Conservation (phyloP, 1,140 invertebrate genomes). For the Lepidotrigona ventralis region DNA sequence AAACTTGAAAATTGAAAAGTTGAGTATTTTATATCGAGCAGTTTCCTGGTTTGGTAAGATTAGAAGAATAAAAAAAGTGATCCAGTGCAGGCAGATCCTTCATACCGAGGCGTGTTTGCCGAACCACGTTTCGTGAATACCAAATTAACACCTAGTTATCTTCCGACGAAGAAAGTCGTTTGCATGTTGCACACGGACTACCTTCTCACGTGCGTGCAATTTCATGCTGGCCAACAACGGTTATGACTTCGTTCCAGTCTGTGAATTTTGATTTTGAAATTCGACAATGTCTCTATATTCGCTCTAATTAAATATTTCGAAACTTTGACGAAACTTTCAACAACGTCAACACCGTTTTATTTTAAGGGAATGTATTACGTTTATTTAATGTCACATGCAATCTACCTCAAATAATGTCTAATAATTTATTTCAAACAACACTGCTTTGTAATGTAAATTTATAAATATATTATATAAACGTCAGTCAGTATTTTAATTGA, state of each 20-base stretch:
- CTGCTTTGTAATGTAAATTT: too few relatives aligned
- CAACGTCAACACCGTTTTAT: neutral
- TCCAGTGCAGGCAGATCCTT: constrained; percentile 33
- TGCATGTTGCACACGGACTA: constrained; percentile 46
- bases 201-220: constrained; percentile 41
- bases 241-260: constrained; percentile 22
- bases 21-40: too few relatives aligned
- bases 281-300: neutral
- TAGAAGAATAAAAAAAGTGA: constrained; percentile 29
- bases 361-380: too few relatives aligned
- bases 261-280: neutral
- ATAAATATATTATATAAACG: too few relatives aligned
- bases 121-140: constrained; percentile 58
- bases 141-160: constrained; percentile 62
- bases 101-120: constrained; percentile 26
- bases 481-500: too few relatives aligned
- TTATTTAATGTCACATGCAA: too few relatives aligned
- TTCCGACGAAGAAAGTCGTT: constrained; percentile 54
- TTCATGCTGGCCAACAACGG: constrained; percentile 32
- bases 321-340: neutral
- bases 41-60: neutral
- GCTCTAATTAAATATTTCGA: neutral
- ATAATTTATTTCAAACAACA: too few relatives aligned
- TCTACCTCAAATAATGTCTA: too few relatives aligned
- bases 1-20: neutral